Percentiles rank a stretch among this genome's conserved stretches.
Evolutionary conservation across 2,888 invertebrate genomes (phyloP).

Genomic region (Willowsia nigromaculata): DNA sequence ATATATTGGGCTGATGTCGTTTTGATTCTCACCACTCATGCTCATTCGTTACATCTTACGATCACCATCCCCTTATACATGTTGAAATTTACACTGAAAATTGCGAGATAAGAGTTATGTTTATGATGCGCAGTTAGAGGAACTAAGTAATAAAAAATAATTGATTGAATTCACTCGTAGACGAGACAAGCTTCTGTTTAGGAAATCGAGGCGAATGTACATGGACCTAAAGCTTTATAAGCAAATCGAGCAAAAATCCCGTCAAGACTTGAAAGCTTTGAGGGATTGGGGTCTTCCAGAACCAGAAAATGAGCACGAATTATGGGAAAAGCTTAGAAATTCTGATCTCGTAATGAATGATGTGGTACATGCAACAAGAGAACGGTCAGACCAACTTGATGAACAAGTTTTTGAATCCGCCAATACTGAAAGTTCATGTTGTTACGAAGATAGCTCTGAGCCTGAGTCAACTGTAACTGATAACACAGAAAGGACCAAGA

Average conservation of each 20-base stretch:
- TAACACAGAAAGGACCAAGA: not conserved
- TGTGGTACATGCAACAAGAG: not conserved
- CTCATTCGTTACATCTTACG: too few relatives aligned
- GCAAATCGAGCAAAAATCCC: constrained; percentile 59
- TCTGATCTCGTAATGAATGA: constrained; percentile 51
- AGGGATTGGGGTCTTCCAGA: constrained; percentile 62
- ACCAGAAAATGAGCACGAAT: constrained; percentile 53
- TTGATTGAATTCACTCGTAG: not conserved
- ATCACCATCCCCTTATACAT: too few relatives aligned
- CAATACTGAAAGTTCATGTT: not conserved
- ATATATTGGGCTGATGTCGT: too few relatives aligned
- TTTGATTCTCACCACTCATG: too few relatives aligned
- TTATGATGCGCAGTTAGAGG: not conserved
- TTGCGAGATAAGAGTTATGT: too few relatives aligned
- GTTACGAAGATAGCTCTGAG: constrained; percentile 1
- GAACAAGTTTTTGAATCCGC: not conserved
- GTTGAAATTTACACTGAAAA: too few relatives aligned
- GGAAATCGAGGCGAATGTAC: constrained; percentile 63
- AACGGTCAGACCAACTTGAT: not conserved
- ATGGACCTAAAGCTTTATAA: constrained; percentile 56
- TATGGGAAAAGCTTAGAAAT: constrained; percentile 41
- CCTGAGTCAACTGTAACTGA: not conserved
- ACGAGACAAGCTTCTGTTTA: constrained; percentile 54
- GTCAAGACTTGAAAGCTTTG: constrained; percentile 39
- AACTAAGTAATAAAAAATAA: too few relatives aligned